Evolutionary conservation across 2,113 vertebrate genomes (phyloP).

Genomic region (Ammodytes dubius): DNA sequence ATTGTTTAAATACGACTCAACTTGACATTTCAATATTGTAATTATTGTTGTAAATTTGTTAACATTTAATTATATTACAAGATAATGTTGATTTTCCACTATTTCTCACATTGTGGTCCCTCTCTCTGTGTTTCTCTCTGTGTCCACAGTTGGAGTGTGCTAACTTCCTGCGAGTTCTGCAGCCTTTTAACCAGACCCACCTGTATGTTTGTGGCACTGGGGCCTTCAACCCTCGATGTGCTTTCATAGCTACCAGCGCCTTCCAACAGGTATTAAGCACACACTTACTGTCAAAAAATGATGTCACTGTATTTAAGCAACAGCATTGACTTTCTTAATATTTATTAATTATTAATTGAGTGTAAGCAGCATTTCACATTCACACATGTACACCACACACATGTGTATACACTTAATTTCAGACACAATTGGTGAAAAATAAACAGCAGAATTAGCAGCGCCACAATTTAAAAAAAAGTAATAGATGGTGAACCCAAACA

Average conservation of each 20-base stretch:
- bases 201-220: constrained; percentile 87
- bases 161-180: constrained; percentile 87
- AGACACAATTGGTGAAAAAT: no score
- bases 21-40: not conserved
- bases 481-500: no score
- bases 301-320: not conserved
- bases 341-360: no score
- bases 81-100: not conserved
- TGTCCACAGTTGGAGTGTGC: constrained; percentile 83
- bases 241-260: constrained; percentile 79
- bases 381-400: no score
- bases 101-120: constrained; percentile 16
- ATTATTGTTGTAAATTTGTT: not conserved
- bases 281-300: not conserved
- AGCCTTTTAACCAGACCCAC: constrained; percentile 86
- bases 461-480: no score
- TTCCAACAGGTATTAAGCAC: constrained; percentile 80
- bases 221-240: constrained; percentile 87
- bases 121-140: constrained; percentile 6
- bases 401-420: no score
- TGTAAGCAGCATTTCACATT: no score
- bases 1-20: not conserved
- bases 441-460: no score
- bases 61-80: not conserved
- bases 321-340: not conserved